A percentile compares a stretch with the other conserved stretches of the same genome.
These are phyloP conservation scores for Spisula solida DNA, from an alignment of 2,888 invertebrate genomes.

Conservation along the genomic window DNA sequence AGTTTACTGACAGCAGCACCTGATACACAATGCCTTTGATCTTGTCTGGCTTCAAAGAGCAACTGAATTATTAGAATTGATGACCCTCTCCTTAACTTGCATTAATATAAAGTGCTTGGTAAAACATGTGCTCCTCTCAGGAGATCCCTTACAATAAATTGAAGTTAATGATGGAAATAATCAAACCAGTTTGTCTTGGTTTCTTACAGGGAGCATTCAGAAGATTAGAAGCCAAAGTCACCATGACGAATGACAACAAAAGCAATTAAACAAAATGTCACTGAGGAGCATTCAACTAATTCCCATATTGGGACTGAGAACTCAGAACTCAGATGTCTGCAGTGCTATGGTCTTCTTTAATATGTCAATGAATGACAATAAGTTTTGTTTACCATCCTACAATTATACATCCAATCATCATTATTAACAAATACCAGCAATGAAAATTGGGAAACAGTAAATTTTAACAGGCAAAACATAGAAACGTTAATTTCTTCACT, in stretches of 20 bases:
- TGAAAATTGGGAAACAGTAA: background rate
- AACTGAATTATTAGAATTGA: slow-evolving; percentile 53
- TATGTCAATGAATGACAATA: too few species aligned
- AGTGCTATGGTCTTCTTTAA: too few species aligned
- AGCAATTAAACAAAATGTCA: background rate
- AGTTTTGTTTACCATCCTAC: too few species aligned
- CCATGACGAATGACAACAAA: background rate
- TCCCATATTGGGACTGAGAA: too few species aligned
- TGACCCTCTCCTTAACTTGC: background rate
- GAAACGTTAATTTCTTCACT: too few species aligned
- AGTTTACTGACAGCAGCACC: slow-evolving; percentile 53
- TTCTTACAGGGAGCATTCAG: background rate
- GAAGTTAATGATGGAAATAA: slow-evolving; percentile 8
- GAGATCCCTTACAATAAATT: slow-evolving; percentile 3
- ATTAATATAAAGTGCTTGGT: background rate
- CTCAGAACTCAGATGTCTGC: too few species aligned
- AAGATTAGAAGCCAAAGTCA: background rate
- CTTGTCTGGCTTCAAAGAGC: slow-evolving; percentile 52
- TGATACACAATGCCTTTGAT: slow-evolving; percentile 63
- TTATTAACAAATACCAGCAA: background rate
- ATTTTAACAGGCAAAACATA: too few species aligned
- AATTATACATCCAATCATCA: too few species aligned
- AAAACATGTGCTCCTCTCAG: slow-evolving; percentile 1
- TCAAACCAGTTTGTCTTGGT: background rate
- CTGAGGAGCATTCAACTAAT: too few species aligned